These are phyloP conservation scores for Sycophila sp. DNA, from an alignment of 1,140 invertebrate genomes.

Conservation along the genomic window DNA sequence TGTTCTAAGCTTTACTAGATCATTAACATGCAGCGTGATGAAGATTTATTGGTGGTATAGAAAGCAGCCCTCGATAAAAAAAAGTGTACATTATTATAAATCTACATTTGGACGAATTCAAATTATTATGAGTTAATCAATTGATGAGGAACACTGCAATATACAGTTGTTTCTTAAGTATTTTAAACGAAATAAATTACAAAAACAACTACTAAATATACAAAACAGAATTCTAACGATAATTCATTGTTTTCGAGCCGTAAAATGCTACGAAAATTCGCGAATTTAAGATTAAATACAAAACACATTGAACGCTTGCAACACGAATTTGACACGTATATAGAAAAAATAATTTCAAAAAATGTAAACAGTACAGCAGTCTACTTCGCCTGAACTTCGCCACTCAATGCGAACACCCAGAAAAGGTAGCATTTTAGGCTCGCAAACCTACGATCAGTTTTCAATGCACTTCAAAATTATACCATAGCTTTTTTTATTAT, in stretches of 20 bases:
- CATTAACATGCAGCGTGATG: background rate
- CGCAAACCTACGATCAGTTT: background rate
- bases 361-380: background rate
- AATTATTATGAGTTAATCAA: background rate
- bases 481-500: background rate
- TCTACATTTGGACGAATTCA: background rate
- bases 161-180: no score
- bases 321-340: background rate
- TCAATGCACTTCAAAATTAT: background rate
- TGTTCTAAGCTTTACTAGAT: constrained; percentile 1
- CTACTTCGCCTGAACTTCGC: background rate
- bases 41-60: constrained; percentile 2
- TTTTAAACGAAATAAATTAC: background rate
- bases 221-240: constrained; percentile 5
- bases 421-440: constrained; percentile 20
- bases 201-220: background rate
- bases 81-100: background rate
- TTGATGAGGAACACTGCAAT: background rate
- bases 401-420: background rate
- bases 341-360: background rate
- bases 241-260: background rate
- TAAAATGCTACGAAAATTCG: constrained; percentile 20
- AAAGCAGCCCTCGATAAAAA: background rate
- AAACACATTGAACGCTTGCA: background rate
- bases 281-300: constrained; percentile 9